Evolutionary conservation across 2,797 vertebrate genomes (phyloP), one percentile per base, ranked within the genome.

Genomic region (Micromesistius poutassou): DNA sequence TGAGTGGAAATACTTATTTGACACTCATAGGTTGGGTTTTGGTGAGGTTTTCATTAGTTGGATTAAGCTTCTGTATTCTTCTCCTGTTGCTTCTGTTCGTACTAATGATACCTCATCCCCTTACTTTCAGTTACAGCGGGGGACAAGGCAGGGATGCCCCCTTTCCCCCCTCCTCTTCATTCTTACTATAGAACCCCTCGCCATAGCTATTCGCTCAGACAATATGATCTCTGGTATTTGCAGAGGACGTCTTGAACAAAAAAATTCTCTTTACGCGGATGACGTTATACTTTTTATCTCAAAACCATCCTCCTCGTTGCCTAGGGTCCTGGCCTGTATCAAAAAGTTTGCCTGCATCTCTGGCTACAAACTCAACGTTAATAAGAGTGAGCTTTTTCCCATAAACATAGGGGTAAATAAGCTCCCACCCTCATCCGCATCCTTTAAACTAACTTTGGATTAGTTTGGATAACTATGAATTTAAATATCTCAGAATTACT

Each of bases 11-110:
- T 30, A 71, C 28, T 30, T 42, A 33, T 80, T 77, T 77, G 40
- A 71, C 33, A 28, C 22, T 50, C 30, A 78, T 33, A 68, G 2
- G 79, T 76, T 62, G 82, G 31, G 74, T 79, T 62, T 71, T 71
- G 68, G 68, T 71, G 68, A 71, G n/a, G 14, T 25, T 30, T 30
- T 71, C 22, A 22, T 71, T 71, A 71, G 76, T 55, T 62, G 3
- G n/a, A 10, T 78, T 89, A 86, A 84, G 80, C 85, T 83, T 80
- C 83, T 87, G 86, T 87, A 87, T 82, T 87, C 68, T 30, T 71
- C 87, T 85, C 82, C 85, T 79, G 5, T 13, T 40, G 76, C 78
- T 22, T 50, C 71, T 0, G 62, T 85, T 78, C 75, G 82, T 84
- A 80, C 68, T 80, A 68, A 71, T 78, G 68, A 86, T 73, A 33